phyloP scores from a whole-genome alignment of 1,140 invertebrate genomes.

The Metaphire vulgaris region DNA sequence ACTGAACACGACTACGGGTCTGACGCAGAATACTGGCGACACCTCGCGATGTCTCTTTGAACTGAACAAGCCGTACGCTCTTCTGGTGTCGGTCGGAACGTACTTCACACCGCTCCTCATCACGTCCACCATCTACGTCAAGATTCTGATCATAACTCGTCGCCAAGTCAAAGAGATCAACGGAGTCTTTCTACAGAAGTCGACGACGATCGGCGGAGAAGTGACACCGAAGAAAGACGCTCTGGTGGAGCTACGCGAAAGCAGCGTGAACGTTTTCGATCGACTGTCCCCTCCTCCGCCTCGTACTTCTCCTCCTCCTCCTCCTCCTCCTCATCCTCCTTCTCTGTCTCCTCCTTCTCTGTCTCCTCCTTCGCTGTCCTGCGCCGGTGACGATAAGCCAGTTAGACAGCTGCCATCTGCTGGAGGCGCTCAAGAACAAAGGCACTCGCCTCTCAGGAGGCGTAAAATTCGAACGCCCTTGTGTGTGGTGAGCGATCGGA shows the following conservation, averaged over 20 bases:
- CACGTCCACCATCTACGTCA: constrained; percentile 41
- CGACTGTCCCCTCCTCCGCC: neutral
- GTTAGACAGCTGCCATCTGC: too few species aligned
- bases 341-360: neutral
- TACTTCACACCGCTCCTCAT: constrained; percentile 42
- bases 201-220: neutral
- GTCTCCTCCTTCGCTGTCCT: neutral
- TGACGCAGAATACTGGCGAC: constrained; percentile 1
- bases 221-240: neutral
- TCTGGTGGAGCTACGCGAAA: neutral
- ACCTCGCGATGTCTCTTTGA: constrained; percentile 10
- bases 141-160: constrained; percentile 41
- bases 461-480: neutral
- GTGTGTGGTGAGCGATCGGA: constrained; percentile 27
- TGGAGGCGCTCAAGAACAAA: neutral
- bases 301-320: too few species aligned
- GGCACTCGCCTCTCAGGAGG: neutral
- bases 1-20: neutral
- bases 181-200: neutral
- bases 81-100: constrained; percentile 19
- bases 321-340: too few species aligned
- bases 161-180: constrained; percentile 34
- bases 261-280: neutral
- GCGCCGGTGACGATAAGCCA: neutral
- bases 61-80: constrained; percentile 25